Conservation (phyloP, 2,113 vertebrate species). For the Prinia subflava region DNA sequence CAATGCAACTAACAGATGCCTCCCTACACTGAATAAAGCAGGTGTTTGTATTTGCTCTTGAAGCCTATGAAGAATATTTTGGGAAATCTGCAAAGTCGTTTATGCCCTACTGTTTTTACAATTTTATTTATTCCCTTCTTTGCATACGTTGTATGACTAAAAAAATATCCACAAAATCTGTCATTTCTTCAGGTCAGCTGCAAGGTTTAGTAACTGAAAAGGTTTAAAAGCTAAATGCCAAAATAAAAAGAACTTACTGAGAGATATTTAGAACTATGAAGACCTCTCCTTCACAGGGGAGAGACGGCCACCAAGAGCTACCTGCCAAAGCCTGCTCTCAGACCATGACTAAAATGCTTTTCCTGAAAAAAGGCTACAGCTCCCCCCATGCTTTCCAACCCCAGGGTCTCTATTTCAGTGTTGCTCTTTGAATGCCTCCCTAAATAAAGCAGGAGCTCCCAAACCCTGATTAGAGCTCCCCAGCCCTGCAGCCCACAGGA, state of each 20-base stretch:
- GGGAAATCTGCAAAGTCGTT: background rate
- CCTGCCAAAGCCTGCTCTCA: background rate
- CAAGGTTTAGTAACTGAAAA: background rate
- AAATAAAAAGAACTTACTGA: background rate
- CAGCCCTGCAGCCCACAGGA: rapidly evolving
- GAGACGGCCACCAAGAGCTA: background rate
- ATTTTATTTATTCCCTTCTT: background rate
- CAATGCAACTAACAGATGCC: background rate
- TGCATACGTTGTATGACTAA: rapidly evolving
- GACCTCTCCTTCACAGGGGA: background rate
- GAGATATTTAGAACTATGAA: background rate
- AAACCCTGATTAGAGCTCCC: rapidly evolving
- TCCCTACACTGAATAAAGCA: background rate
- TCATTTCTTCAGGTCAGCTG: background rate
- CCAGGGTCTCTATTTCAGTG: background rate
- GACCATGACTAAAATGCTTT: background rate
- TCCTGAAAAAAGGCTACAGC: background rate
- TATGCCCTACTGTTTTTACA: background rate
- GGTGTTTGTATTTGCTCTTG: background rate
- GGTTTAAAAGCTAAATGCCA: background rate
- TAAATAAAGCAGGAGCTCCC: background rate
- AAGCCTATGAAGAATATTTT: background rate
- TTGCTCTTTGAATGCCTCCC: background rate
- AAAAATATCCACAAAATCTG: background rate
- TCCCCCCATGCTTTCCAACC: background rate